These are phyloP conservation scores for Gonatopus flavifemur DNA, from an alignment of 1,140 invertebrate genomes.

Conservation along the genomic window DNA sequence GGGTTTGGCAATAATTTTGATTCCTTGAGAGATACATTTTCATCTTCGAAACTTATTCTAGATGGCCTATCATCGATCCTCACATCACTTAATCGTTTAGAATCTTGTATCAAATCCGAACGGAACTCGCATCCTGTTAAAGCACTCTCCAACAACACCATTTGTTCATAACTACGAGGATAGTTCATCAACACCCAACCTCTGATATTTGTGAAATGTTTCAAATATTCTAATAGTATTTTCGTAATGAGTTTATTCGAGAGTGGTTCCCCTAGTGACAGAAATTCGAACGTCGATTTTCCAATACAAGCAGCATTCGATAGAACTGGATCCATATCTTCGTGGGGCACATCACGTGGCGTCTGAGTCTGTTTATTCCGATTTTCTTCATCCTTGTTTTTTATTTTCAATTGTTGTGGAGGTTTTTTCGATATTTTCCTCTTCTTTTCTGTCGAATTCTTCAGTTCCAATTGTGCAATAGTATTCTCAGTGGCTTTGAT, in stretches of 20 bases:
- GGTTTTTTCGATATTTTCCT: no score
- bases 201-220: slow-evolving; percentile 51
- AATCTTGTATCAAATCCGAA: slow-evolving; percentile 27
- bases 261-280: slow-evolving; percentile 58
- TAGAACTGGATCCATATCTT: slow-evolving; percentile 54
- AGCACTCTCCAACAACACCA: slow-evolving; percentile 60
- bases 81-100: slow-evolving; percentile 47
- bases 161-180: slow-evolving; percentile 61
- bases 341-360: slow-evolving; percentile 61
- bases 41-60: slow-evolving; percentile 47
- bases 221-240: slow-evolving; percentile 64
- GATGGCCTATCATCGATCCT: slow-evolving; percentile 52
- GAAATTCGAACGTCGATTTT: slow-evolving; percentile 58
- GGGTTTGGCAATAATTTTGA: slow-evolving; percentile 58
- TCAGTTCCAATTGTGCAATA: background rate
- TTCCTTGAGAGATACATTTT: slow-evolving; percentile 29
- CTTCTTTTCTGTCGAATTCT: background rate
- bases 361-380: slow-evolving; percentile 60
- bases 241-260: slow-evolving; percentile 59
- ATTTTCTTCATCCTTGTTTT: background rate
- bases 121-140: slow-evolving; percentile 49
- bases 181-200: slow-evolving; percentile 68
- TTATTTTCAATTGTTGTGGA: slow-evolving; percentile 2
- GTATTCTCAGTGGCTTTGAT: slow-evolving; percentile 1
- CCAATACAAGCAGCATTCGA: slow-evolving; percentile 59